Conservation (phyloP, 2,113 vertebrate species). For the Percina caprodes region DNA sequence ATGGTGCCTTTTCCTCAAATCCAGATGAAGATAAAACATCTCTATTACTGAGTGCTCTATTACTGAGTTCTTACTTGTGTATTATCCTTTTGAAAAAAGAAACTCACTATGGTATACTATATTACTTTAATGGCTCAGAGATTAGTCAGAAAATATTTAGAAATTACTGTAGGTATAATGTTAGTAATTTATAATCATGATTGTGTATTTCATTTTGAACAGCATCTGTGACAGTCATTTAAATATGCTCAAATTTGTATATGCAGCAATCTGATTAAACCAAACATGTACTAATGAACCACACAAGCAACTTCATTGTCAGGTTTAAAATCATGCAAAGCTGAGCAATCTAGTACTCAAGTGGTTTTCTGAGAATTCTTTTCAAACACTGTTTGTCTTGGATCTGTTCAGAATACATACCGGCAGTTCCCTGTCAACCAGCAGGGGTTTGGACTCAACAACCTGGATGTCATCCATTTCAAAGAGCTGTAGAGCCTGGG, state of each 20-base stretch:
- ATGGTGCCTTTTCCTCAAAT: not conserved
- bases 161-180: not conserved
- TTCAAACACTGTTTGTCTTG: not conserved
- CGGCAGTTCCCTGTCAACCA: constrained; percentile 82
- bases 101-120: not conserved
- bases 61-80: not conserved
- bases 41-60: not conserved
- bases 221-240: not conserved
- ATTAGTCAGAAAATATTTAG: not conserved
- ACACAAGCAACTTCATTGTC: not conserved
- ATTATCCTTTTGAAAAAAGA: not conserved
- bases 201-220: not conserved
- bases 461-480: constrained; percentile 85
- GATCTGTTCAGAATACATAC: constrained; percentile 65
- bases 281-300: not conserved
- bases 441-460: constrained; percentile 82
- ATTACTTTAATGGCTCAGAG: not conserved
- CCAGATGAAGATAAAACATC: not conserved
- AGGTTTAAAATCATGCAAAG: not conserved
- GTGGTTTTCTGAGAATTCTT: not conserved
- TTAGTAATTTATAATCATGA: not conserved
- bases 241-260: not conserved
- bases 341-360: not conserved
- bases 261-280: not conserved
- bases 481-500: constrained; percentile 55